Conservation (phyloP, 2,113 vertebrate species). For the Scartelaos histophorus region DNA sequence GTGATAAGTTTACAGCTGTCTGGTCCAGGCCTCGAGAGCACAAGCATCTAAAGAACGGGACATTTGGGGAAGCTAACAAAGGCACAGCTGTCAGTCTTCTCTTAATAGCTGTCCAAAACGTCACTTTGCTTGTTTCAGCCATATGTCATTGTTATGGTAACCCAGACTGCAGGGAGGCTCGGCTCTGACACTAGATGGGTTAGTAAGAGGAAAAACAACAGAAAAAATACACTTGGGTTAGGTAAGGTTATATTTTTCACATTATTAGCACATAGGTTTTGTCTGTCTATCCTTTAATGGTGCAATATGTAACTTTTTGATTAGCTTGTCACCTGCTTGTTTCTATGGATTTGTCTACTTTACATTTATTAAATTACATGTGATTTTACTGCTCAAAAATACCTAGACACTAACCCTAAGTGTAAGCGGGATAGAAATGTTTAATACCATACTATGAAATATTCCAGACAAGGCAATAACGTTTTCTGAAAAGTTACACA, state of each 20-base stretch:
- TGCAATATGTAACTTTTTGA: too few relatives aligned
- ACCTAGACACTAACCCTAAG: too few relatives aligned
- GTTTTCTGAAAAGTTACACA: too few relatives aligned
- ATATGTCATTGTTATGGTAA: slow-evolving; percentile 9
- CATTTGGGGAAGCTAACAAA: slow-evolving; percentile 31
- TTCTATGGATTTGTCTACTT: too few relatives aligned
- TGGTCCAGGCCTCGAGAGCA: slow-evolving; percentile 20
- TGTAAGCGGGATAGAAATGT: too few relatives aligned
- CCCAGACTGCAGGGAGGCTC: background rate
- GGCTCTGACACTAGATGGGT: slow-evolving; percentile 30
- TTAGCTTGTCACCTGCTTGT: too few relatives aligned
- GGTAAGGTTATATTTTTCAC: background rate
- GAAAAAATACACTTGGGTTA: background rate
- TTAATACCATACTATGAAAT: too few relatives aligned
- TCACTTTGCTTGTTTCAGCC: slow-evolving; percentile 26
- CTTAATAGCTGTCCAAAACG: slow-evolving; percentile 51
- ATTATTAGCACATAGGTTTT: background rate
- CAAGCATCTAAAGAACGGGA: slow-evolving; percentile 21
- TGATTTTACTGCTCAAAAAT: too few relatives aligned
- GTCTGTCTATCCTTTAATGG: background rate
- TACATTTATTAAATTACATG: too few relatives aligned
- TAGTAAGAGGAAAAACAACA: slow-evolving; percentile 2
- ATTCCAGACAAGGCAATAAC: too few relatives aligned
- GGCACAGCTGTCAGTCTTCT: slow-evolving; percentile 37
- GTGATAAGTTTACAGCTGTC: slow-evolving; percentile 27